Percentiles rank a stretch among this genome's conserved stretches.
Conservation (phyloP, 2,888 invertebrate species). For the Dione juno region DNA sequence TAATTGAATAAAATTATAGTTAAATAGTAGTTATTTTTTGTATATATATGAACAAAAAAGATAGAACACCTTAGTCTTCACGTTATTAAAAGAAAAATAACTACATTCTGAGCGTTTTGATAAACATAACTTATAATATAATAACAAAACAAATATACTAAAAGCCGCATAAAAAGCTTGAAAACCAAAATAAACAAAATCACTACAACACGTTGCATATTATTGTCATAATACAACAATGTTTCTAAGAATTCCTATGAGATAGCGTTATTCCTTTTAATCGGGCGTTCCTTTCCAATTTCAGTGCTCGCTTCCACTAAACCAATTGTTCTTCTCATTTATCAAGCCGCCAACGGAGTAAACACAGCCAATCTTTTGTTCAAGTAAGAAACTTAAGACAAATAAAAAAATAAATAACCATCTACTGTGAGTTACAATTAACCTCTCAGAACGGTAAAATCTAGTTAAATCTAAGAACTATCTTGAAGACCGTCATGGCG, state of each 20-base stretch:
- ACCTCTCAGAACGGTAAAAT: conserved; percentile 20
- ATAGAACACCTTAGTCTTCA: too few relatives aligned
- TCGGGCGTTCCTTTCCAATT: conserved; percentile 45
- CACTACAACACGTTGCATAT: conserved; percentile 9
- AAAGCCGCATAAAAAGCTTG: neutral
- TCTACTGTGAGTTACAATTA: conserved; percentile 27
- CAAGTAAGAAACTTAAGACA: conserved; percentile 24
- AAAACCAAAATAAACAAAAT: conserved; percentile 4
- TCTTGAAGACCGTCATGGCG: too few relatives aligned
- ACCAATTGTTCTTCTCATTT: conserved; percentile 49
- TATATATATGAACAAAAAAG: too few relatives aligned
- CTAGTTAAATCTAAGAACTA: too few relatives aligned
- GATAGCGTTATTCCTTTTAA: conserved; percentile 37
- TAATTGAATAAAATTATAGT: too few relatives aligned
- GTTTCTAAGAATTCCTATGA: conserved; percentile 18
- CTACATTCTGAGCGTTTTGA: too few relatives aligned
- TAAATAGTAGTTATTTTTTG: too few relatives aligned
- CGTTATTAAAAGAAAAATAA: too few relatives aligned
- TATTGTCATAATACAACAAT: conserved; percentile 17
- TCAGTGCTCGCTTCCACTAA: conserved; percentile 40
- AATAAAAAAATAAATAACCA: conserved; percentile 26
- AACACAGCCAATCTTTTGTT: conserved; percentile 42
- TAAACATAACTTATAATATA: too few relatives aligned
- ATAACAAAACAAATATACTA: neutral
- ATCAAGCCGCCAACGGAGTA: conserved; percentile 45